Evolutionary conservation across 2,797 vertebrate genomes (phyloP).

Genomic region (Molossus molossus): DNA sequence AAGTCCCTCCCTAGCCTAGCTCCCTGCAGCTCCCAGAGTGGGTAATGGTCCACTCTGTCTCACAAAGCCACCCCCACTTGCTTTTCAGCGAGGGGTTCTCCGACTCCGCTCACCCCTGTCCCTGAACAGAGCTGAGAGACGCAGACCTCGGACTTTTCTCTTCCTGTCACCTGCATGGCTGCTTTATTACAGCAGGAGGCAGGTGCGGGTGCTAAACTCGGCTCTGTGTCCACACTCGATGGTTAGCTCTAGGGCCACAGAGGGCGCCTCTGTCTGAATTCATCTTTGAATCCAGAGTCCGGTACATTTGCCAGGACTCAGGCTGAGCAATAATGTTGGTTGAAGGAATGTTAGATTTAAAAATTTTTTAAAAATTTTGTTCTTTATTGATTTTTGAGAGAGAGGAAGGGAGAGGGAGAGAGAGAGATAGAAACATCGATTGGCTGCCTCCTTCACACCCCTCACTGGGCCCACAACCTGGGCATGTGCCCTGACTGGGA

Average conservation of each 20-base stretch:
- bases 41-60: rapidly evolving
- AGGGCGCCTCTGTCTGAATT: no score
- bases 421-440: no score
- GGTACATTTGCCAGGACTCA: no score
- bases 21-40: no score
- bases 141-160: background rate
- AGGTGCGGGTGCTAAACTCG: background rate
- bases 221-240: background rate
- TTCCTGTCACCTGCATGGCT: background rate
- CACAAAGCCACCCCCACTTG: background rate
- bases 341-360: background rate
- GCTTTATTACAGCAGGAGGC: background rate
- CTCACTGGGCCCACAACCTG: no score
- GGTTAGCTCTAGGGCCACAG: background rate
- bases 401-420: no score
- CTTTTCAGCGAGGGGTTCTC: background rate
- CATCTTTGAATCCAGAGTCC: background rate
- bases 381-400: no score
- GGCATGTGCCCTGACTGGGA: no score
- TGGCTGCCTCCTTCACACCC: no score
- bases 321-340: background rate
- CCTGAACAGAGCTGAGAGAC: background rate
- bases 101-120: rapidly evolving
- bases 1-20: no score
- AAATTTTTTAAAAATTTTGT: no score